phyloP scores from a whole-genome alignment of 2,113 vertebrate species.

The Xyliphius kryptos region DNA sequence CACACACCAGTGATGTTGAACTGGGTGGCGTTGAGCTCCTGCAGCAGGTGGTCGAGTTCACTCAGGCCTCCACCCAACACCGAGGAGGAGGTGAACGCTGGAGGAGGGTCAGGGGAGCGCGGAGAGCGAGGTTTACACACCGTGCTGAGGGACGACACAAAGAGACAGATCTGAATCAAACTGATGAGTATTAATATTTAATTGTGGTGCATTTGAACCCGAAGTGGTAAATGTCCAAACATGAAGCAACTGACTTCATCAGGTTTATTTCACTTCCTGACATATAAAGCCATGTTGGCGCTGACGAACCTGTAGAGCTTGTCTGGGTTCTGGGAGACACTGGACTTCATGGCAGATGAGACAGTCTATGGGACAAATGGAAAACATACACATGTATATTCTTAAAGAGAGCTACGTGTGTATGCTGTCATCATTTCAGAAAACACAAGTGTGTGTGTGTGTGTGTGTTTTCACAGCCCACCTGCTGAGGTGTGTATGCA shows the following conservation, averaged over 20 bases:
- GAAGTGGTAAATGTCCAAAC: no score
- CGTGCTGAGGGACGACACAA: slow-evolving; percentile 59
- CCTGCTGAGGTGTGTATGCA: slow-evolving; percentile 77
- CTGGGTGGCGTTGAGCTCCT: slow-evolving; percentile 89
- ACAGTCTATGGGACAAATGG: slow-evolving; percentile 54
- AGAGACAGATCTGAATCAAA: no score
- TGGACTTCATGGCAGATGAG: slow-evolving; percentile 67
- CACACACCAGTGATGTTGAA: slow-evolving; percentile 84
- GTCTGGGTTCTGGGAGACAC: slow-evolving; percentile 58
- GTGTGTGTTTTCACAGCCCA: slow-evolving; percentile 46
- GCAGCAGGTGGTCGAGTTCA: slow-evolving; percentile 81
- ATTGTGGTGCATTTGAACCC: no score
- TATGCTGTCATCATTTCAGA: no score
- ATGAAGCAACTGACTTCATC: no score
- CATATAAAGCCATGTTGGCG: no score
- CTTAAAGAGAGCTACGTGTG: no score
- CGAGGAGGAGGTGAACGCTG: slow-evolving; percentile 73
- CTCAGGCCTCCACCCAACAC: slow-evolving; percentile 79
- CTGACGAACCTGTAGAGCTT: no score
- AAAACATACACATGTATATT: no score
- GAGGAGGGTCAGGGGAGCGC: slow-evolving; percentile 53
- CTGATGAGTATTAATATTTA: no score
- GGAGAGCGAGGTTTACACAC: slow-evolving; percentile 79
- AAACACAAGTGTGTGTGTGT: no score
- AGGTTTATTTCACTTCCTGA: no score